Evolutionary conservation across 2,113 vertebrate genomes (phyloP).

Genomic region (Camelus bactrianus): DNA sequence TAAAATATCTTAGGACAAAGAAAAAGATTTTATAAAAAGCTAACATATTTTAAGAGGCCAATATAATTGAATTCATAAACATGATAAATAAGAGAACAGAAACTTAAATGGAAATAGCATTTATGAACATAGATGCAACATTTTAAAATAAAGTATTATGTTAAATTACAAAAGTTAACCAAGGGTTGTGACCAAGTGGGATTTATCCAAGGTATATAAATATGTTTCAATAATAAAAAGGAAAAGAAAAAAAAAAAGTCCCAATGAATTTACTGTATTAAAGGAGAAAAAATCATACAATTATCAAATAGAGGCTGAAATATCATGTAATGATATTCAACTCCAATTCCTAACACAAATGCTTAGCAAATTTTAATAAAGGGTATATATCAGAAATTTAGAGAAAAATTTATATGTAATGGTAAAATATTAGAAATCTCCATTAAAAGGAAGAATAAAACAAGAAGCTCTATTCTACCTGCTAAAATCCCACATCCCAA

Average conservation of each 20-base stretch:
- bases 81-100: not conserved
- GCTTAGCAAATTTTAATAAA: slow-evolving; percentile 7
- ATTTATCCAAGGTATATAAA: not conserved
- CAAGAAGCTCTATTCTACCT: not conserved
- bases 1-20: not conserved
- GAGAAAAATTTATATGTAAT: not conserved
- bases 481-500: not conserved
- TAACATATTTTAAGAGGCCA: not conserved
- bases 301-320: not conserved
- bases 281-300: not conserved
- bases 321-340: not conserved
- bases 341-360: not conserved
- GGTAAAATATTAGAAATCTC: not conserved
- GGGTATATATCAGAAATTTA: not conserved
- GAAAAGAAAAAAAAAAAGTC: not conserved
- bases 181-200: not conserved
- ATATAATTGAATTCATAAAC: not conserved
- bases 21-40: not conserved
- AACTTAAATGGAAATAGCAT: not conserved
- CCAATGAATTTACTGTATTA: not conserved
- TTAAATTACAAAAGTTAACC: not conserved
- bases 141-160: slow-evolving; percentile 12
- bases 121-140: not conserved
- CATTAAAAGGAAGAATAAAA: not conserved
- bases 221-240: not conserved